Percentiles rank a stretch among this genome's conserved stretches.
Evolutionary conservation across 1,140 invertebrate species (phyloP).

Genomic region (Brachystomella parvula): DNA sequence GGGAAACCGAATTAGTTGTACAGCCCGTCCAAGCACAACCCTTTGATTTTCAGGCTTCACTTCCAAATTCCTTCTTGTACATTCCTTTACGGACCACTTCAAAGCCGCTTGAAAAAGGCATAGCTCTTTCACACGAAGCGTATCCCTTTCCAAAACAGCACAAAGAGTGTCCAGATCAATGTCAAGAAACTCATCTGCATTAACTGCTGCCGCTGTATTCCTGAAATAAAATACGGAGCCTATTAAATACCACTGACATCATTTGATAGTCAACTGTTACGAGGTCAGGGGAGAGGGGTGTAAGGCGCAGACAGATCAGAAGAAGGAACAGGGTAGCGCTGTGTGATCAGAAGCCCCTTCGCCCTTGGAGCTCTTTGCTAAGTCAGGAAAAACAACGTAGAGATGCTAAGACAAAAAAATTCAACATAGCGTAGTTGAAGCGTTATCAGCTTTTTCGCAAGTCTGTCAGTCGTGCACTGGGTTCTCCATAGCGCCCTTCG

Average conservation of each 20-base stretch:
- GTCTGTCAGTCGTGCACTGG: no score
- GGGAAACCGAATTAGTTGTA: constrained; percentile 71
- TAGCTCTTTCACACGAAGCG: constrained; percentile 68
- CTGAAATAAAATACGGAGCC: constrained; percentile 61
- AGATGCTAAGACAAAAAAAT: no score
- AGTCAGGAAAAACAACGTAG: no score
- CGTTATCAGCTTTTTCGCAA: no score
- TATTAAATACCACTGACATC: constrained; percentile 72
- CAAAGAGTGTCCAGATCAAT: constrained; percentile 76
- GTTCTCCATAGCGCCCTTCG: no score
- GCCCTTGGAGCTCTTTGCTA: no score
- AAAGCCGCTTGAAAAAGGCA: constrained; percentile 63
- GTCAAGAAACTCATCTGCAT: constrained; percentile 79
- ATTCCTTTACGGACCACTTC: constrained; percentile 73
- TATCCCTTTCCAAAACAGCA: constrained; percentile 71
- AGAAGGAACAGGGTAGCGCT: no score
- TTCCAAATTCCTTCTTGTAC: constrained; percentile 55
- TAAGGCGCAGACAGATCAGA: no score
- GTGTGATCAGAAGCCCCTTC: no score
- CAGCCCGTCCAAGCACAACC: constrained; percentile 57
- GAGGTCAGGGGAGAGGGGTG: no score
- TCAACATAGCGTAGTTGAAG: no score
- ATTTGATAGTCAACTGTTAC: no score
- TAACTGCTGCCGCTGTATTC: constrained; percentile 44
- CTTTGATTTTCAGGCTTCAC: constrained; percentile 62